Evolutionary conservation across 2,113 vertebrate species (phyloP), one percentile per base, ranked within the genome.

Genomic region (Gobius niger): DNA sequence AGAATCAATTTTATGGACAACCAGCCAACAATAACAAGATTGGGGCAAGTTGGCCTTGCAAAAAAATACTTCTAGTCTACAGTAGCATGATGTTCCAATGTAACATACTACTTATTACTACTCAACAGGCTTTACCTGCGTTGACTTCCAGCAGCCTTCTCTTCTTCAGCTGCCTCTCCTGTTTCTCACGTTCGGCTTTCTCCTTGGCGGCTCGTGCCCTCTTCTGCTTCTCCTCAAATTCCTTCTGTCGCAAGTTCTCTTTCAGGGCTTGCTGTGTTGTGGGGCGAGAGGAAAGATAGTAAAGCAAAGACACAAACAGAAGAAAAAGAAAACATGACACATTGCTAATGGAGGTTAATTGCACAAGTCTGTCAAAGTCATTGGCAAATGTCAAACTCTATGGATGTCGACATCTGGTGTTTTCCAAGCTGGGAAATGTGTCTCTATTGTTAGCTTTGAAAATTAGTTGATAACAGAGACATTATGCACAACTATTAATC

Each of bases 121-220:
- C n/a, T n/a, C 24, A 34, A 54, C 11, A 24, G 9, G 10, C 9
- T 57, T 87, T 87, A 98, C 98, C 97, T 89, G 94, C 92, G 84
- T 95, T 98, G 90, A 95, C 95, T 86, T 97, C 96, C 80, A 98
- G 82, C 70, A 99, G 83, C 63, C 83, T 91, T 63, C 94, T 97
- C 91, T 97, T 99, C 93, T 97, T 97, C 87, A 94, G 94, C 78
- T 96, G 96, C 44, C 95, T 93, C 81, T 98, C 96, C 67, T 86
- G 85, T 88, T 95, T 96, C 88, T 99, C 96, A 60, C 92, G 95
- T 87, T 97, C 96, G 53, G 96, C 94, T 80, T 96, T 95, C 90
- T 99, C 96, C 89, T 95, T 96, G 14, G 96, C 96, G 60, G 94
- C 90, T 82, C 85, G 93, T 14, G 94, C 95, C 87, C 94, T 93